Evolutionary conservation across 2,888 invertebrate genomes (phyloP).

Genomic region (Ephialtes manifestator): DNA sequence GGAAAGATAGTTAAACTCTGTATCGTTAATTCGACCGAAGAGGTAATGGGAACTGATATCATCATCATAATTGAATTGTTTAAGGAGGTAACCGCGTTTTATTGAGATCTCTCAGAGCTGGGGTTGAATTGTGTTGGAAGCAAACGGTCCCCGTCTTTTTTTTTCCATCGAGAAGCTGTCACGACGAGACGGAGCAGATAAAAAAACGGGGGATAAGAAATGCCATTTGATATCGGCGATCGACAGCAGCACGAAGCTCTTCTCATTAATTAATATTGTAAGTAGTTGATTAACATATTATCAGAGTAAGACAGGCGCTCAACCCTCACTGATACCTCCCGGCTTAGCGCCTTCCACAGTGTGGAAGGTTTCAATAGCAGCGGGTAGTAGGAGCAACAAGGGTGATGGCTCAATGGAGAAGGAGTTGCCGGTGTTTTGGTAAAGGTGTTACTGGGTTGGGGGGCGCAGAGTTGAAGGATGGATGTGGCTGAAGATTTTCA

Average conservation of each 20-base stretch:
- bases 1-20: no score
- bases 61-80: not conserved
- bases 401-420: not conserved
- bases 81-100: not conserved
- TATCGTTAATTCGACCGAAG: no score
- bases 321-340: slow-evolving; percentile 21
- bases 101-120: not conserved
- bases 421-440: not conserved
- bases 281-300: slow-evolving; percentile 82
- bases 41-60: not conserved
- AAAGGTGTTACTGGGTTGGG: not conserved
- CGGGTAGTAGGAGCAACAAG: not conserved
- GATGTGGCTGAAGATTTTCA: not conserved
- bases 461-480: not conserved
- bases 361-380: not conserved
- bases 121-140: not conserved
- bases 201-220: slow-evolving; percentile 34
- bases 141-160: not conserved
- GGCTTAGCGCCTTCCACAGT: slow-evolving; percentile 5
- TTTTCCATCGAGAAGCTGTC: not conserved
- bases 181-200: not conserved
- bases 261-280: slow-evolving; percentile 81
- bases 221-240: slow-evolving; percentile 73
- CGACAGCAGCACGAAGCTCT: slow-evolving; percentile 70
- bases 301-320: slow-evolving; percentile 77